Conservation (phyloP, 1,140 invertebrate species). For the Pectinophora gossypiella region DNA sequence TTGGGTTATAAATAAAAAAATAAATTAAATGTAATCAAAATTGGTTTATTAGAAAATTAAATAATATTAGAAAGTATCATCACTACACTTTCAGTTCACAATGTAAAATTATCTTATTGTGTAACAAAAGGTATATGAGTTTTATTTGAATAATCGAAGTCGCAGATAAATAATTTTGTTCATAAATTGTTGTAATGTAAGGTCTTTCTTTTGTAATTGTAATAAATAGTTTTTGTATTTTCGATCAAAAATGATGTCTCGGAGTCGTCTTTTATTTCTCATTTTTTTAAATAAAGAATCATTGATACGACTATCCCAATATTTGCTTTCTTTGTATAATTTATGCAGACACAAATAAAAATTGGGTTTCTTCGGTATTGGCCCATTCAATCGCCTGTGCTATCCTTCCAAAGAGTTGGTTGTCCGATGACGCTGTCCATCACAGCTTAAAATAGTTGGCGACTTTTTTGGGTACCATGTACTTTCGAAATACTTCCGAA, state of each 20-base stretch:
- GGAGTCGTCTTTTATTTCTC: background rate
- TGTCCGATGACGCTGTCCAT: background rate
- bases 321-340: slow-evolving; percentile 3
- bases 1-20: no score
- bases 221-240: background rate
- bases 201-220: background rate
- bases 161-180: background rate
- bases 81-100: no score
- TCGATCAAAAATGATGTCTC: slow-evolving; percentile 1
- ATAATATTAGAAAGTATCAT: no score
- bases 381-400: background rate
- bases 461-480: background rate
- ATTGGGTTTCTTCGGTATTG: background rate
- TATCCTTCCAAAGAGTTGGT: background rate
- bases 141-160: no score
- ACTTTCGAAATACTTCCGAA: background rate
- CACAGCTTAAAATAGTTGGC: background rate
- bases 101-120: no score
- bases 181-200: background rate
- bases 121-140: no score
- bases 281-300: background rate
- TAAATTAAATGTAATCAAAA: no score
- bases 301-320: background rate
- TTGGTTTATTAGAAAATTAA: no score
- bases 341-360: background rate